phyloP scores from a whole-genome alignment of 2,888 invertebrate species.

The Melolontha melolontha region DNA sequence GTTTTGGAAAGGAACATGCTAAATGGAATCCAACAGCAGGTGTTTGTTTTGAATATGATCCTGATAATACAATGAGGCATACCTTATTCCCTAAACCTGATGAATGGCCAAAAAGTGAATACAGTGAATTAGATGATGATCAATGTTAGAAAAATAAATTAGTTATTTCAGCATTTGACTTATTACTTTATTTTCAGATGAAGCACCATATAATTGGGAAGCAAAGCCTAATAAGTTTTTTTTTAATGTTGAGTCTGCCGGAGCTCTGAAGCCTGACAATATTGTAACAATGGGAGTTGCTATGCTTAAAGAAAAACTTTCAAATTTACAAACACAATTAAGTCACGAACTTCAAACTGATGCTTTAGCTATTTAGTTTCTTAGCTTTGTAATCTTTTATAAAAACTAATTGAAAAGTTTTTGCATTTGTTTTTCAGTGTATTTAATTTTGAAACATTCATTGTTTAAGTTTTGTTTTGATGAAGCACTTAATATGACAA shows the following conservation, averaged over 20 bases:
- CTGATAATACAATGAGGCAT: slow-evolving; percentile 96
- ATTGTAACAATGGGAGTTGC: slow-evolving; percentile 96
- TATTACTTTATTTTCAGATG: slow-evolving; percentile 67
- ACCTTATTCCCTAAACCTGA: slow-evolving; percentile 96
- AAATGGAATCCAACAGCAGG: slow-evolving; percentile 99
- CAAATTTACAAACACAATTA: slow-evolving; percentile 93
- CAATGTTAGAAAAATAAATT: slow-evolving; percentile 72
- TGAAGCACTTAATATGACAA: too few relatives aligned
- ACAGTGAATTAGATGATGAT: slow-evolving; percentile 92
- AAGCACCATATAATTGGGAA: slow-evolving; percentile 94
- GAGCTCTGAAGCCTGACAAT: slow-evolving; percentile 94
- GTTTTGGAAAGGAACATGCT: slow-evolving; percentile 98
- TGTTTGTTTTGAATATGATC: slow-evolving; percentile 99
- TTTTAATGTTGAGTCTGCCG: slow-evolving; percentile 96
- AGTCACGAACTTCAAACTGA: slow-evolving; percentile 89
- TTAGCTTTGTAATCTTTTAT: not conserved
- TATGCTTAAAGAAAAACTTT: slow-evolving; percentile 93
- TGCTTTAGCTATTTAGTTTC: slow-evolving; percentile 76
- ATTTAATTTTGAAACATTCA: too few relatives aligned
- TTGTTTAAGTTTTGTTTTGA: too few relatives aligned
- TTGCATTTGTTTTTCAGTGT: not conserved
- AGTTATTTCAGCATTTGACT: not conserved
- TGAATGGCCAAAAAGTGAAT: slow-evolving; percentile 99
- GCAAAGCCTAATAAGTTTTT: slow-evolving; percentile 97
- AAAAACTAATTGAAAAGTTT: not conserved